Conservation (phyloP, 2,888 invertebrate genomes). For the Palloptera scutellata region DNA sequence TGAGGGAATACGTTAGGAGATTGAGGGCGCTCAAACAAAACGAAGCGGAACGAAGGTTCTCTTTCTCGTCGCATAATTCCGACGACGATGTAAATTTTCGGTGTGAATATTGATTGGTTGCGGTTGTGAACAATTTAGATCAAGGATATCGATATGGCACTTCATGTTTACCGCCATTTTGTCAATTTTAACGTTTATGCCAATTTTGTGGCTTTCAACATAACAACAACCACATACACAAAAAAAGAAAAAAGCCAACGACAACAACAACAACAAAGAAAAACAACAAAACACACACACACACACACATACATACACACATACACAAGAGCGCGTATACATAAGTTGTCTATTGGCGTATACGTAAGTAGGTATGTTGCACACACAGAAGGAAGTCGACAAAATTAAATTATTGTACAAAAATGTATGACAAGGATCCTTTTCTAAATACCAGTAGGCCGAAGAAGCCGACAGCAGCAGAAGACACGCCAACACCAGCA, state of each 20-base stretch:
- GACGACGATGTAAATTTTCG: too few relatives aligned
- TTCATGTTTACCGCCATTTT: slow-evolving; percentile 48
- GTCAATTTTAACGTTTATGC: slow-evolving; percentile 47
- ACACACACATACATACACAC: slow-evolving; percentile 38
- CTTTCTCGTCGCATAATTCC: too few relatives aligned
- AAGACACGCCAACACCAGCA: too few relatives aligned
- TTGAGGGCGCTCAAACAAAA: too few relatives aligned
- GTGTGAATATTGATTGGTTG: slow-evolving; percentile 53
- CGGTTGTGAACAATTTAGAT: slow-evolving; percentile 58
- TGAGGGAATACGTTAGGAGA: too few relatives aligned
- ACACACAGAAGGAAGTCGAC: slow-evolving; percentile 27
- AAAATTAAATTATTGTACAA: slow-evolving; percentile 52
- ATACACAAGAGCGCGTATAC: too few relatives aligned
- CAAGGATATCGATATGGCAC: slow-evolving; percentile 54
- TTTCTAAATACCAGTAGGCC: too few relatives aligned
- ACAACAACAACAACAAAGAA: slow-evolving; percentile 5
- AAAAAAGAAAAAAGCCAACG: slow-evolving; percentile 29
- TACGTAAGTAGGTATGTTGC: too few relatives aligned
- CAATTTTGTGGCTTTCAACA: slow-evolving; percentile 30
- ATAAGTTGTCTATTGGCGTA: slow-evolving; percentile 32
- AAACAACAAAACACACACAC: slow-evolving; percentile 44
- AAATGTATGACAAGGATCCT: neutral
- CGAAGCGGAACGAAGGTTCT: too few relatives aligned
- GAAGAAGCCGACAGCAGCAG: too few relatives aligned
- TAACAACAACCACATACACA: slow-evolving; percentile 11